Conservation (phyloP, 2,888 invertebrate genomes). For the Horisme vitalbata region DNA sequence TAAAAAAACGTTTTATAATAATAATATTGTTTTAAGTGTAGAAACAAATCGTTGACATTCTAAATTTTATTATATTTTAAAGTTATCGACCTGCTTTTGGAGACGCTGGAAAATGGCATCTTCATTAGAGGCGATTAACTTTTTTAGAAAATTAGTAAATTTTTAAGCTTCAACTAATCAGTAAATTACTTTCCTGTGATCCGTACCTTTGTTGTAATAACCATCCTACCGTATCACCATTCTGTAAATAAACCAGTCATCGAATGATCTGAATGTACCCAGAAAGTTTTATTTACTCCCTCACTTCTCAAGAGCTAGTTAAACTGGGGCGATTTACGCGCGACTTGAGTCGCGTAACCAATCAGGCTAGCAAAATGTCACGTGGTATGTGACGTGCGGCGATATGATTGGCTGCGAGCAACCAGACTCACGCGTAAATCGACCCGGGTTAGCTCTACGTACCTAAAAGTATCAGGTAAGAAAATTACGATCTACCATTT, state of each 20-base stretch:
- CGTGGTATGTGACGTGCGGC: no score
- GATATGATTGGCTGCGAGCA: no score
- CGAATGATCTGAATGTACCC: constrained; percentile 78
- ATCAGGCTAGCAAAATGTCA: no score
- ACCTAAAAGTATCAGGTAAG: no score
- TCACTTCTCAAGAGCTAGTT: no score
- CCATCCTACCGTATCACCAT: constrained; percentile 63
- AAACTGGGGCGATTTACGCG: no score
- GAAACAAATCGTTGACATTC: constrained; percentile 60
- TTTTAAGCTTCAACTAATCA: constrained; percentile 60
- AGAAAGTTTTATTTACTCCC: constrained; percentile 64
- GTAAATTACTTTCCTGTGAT: constrained; percentile 68
- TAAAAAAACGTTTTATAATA: constrained; percentile 47
- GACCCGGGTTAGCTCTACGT: no score
- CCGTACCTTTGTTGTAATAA: constrained; percentile 66
- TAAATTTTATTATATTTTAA: constrained; percentile 59
- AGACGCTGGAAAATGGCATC: constrained; percentile 12
- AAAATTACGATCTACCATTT: no score
- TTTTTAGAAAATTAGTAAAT: constrained; percentile 26
- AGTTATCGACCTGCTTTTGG: constrained; percentile 29
- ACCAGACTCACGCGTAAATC: no score
- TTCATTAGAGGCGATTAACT: constrained; percentile 5
- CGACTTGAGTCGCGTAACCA: no score
- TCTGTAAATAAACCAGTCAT: constrained; percentile 81
- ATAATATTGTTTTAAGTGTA: constrained; percentile 40